Evolutionary conservation across 1,140 invertebrate species (phyloP), one percentile per base, ranked within the genome.

Genomic region (Polyergus mexicanus): DNA sequence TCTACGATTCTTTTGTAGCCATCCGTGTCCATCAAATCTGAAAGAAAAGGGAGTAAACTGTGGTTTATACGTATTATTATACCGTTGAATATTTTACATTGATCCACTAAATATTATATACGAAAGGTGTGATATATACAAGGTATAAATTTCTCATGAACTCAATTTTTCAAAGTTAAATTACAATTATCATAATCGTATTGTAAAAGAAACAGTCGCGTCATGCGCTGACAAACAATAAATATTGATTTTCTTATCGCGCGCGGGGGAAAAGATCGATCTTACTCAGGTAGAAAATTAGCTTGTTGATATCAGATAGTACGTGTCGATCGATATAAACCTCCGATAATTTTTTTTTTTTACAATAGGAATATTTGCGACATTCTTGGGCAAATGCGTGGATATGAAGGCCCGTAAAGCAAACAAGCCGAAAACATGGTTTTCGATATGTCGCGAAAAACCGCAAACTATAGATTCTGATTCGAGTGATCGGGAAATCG

Each of bases 11-110:
- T 94, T 0, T 95, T 94, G 87, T 97, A 97, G 25, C 93, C 95
- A n/a, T 96, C 94, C 25, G 96, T 96, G 80, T 98, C 95, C 35
- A 91, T 96, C 22, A 98, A 94, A 95, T 98, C 98, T 98, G 92
- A 32, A 95, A 95, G 92, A 86, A 68, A 68, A 16, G 62, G 28
- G 16, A 44, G 1, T 81, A 58, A 71, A 71, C 3, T 11, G 11
- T 41, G 16, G 44, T 51, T 83, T 11, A 13, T 6, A 2, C 10
- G 1, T 41, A 60, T 58, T 25, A 11, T 22, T 41, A 28, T 75
- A 22, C 25, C 22, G 7, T 75, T 25, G 54, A 58, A 7, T 41
- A 3, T 19, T 38, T 74, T 16, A 58, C 13, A 58, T 38, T 11
- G n/a, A 58, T 74, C n/a, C 32, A 41, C 11, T 10, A 60, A 62